phyloP scores from a whole-genome alignment of 2,797 vertebrate genomes.

The Sebastes kiyomatsui region DNA sequence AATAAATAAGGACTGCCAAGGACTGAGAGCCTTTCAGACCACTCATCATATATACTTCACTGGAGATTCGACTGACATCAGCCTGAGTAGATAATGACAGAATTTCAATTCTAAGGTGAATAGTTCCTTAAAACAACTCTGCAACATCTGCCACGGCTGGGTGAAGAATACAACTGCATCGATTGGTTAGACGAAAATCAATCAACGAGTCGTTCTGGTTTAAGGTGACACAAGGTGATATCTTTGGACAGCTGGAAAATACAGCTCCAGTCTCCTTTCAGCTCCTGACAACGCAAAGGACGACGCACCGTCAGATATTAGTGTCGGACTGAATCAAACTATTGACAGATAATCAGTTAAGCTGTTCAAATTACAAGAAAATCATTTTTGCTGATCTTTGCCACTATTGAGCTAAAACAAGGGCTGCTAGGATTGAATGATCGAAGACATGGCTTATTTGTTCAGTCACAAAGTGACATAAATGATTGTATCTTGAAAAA shows the following conservation, averaged over 20 bases:
- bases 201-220: slow-evolving; percentile 64
- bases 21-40: neutral
- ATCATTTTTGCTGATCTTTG: neutral
- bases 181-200: slow-evolving; percentile 70
- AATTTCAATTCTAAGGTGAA: slow-evolving; percentile 48
- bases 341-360: slow-evolving; percentile 44
- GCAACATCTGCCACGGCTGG: slow-evolving; percentile 33
- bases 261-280: slow-evolving; percentile 33
- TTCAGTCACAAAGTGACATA: neutral
- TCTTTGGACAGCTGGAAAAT: slow-evolving; percentile 50
- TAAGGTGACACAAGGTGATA: slow-evolving; percentile 69
- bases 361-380: slow-evolving; percentile 16
- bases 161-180: slow-evolving; percentile 64
- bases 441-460: neutral
- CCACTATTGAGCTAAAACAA: slow-evolving; percentile 1
- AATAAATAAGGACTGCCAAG: neutral
- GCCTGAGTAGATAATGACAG: slow-evolving; percentile 27
- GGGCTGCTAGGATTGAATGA: neutral
- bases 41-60: neutral
- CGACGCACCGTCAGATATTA: slow-evolving; percentile 13
- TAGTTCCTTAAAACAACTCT: slow-evolving; percentile 55
- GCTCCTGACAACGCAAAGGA: slow-evolving; percentile 19
- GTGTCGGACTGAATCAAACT: neutral
- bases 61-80: slow-evolving; percentile 3
- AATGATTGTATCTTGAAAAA: neutral